These are phyloP conservation scores for Aphelinus atriplicis DNA, from an alignment of 1,140 invertebrate genomes.

Conservation along the genomic window DNA sequence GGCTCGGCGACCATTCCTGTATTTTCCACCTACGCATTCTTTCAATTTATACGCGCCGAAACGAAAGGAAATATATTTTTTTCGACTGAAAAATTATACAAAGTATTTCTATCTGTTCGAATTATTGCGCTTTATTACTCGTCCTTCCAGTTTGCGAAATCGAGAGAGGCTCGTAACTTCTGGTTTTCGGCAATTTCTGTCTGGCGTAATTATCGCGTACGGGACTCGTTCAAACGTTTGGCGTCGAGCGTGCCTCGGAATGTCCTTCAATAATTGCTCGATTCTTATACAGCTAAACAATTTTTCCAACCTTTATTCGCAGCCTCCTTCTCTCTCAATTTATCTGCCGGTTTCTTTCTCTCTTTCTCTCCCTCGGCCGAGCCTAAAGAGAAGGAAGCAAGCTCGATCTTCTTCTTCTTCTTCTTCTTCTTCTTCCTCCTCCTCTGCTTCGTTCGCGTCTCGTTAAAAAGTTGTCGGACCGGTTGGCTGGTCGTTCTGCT, in stretches of 20 bases:
- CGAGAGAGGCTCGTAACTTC: conserved; percentile 26
- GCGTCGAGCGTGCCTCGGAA: conserved; percentile 1
- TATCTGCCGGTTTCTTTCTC: background rate
- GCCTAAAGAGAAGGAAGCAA: conserved; percentile 10
- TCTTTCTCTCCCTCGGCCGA: conserved; percentile 22
- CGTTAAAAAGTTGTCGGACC: conserved; percentile 67
- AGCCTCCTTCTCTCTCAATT: conserved; percentile 10
- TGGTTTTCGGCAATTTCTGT: conserved; percentile 27
- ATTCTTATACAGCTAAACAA: conserved; percentile 12
- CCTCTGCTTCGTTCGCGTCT: conserved; percentile 48
- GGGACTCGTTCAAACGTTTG: conserved; percentile 20
- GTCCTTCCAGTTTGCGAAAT: conserved; percentile 28
- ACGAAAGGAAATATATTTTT: conserved; percentile 19
- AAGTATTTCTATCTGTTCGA: conserved; percentile 36
- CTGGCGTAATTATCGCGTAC: conserved; percentile 13
- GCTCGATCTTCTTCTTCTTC: conserved; percentile 19
- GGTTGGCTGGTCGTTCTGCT: conserved; percentile 60
- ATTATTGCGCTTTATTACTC: conserved; percentile 1
- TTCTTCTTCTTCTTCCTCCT: conserved; percentile 27
- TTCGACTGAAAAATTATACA: conserved; percentile 6
- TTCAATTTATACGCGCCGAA: conserved; percentile 36
- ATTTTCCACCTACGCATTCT: conserved; percentile 25
- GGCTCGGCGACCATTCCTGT: conserved; percentile 1
- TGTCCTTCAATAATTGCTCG: conserved; percentile 8
- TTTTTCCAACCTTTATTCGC: conserved; percentile 17